Conservation (phyloP, 35 echinoderm and acorn worm genomes). For the Anneissia japonica region DNA sequence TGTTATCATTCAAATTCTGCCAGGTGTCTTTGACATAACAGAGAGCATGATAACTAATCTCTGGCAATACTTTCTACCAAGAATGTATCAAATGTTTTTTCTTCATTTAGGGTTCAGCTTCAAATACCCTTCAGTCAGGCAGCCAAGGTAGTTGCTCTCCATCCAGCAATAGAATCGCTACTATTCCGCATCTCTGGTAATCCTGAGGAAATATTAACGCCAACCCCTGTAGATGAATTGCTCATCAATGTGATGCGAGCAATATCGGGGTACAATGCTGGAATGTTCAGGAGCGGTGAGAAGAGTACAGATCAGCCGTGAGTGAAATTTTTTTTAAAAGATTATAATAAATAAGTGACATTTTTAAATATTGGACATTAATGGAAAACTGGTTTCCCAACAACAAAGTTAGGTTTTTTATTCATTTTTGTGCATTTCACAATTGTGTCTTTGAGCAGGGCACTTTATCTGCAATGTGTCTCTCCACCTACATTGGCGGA, state of each 20-base stretch:
- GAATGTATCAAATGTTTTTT: too few relatives aligned
- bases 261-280: constrained; percentile 52
- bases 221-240: constrained; percentile 43
- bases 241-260: constrained; percentile 61
- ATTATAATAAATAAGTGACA: constrained; percentile 3
- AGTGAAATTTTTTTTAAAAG: background rate
- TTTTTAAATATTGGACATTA: background rate
- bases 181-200: constrained; percentile 75
- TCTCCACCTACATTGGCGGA: background rate
- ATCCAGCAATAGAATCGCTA: constrained; percentile 61
- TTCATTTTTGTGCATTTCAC: background rate
- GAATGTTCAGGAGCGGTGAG: constrained; percentile 30
- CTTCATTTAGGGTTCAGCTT: constrained; percentile 64
- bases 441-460: background rate
- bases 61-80: too few relatives aligned
- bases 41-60: too few relatives aligned
- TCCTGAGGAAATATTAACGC: constrained; percentile 49
- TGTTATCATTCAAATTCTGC: too few relatives aligned
- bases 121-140: constrained; percentile 54
- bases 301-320: background rate
- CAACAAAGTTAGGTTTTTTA: background rate
- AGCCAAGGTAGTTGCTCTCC: constrained; percentile 77
- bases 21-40: too few relatives aligned
- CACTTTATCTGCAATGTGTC: background rate
- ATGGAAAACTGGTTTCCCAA: background rate